A percentile compares a stretch with the other conserved stretches of the same genome.
phyloP scores from a whole-genome alignment of 2,797 vertebrate genomes.

The Eutrigla gurnardus region DNA sequence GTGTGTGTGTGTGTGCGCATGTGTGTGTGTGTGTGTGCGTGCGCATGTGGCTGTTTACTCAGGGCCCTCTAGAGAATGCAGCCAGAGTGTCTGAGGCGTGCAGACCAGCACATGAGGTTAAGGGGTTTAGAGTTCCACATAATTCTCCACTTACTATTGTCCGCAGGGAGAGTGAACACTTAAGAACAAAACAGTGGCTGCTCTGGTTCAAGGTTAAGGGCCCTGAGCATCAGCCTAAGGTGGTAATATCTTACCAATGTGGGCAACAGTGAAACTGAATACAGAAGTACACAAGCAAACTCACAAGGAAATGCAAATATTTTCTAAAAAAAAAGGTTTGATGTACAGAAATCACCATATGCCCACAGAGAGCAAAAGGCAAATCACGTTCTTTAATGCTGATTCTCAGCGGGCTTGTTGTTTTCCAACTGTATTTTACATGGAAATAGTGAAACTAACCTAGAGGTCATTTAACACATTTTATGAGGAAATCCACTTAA shows the following conservation, averaged over 20 bases:
- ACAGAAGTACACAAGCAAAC: not conserved
- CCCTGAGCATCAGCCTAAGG: slow-evolving; percentile 10
- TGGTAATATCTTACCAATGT: slow-evolving; percentile 17
- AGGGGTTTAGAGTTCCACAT: slow-evolving; percentile 71
- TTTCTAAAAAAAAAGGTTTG: not conserved
- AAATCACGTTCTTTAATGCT: not conserved
- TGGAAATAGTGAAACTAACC: slow-evolving; percentile 25
- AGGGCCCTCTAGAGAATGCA: slow-evolving; percentile 73
- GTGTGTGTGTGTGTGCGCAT: slow-evolving; percentile 24
- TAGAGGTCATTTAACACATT: slow-evolving; percentile 34
- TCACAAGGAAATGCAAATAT: not conserved
- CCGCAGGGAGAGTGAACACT: slow-evolving; percentile 57
- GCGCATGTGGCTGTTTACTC: slow-evolving; percentile 69
- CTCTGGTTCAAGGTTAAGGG: slow-evolving; percentile 60
- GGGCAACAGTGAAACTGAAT: slow-evolving; percentile 7
- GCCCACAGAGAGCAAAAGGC: not conserved
- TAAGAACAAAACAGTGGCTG: slow-evolving; percentile 43
- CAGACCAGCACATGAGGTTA: slow-evolving; percentile 66
- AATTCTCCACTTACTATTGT: slow-evolving; percentile 59
- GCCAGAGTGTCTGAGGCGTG: slow-evolving; percentile 75
- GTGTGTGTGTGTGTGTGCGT: slow-evolving; percentile 4
- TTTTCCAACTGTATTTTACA: slow-evolving; percentile 30
- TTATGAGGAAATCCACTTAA: slow-evolving; percentile 28
- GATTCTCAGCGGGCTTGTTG: slow-evolving; percentile 7
- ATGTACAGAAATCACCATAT: slow-evolving; percentile 1